These are phyloP conservation scores for Dysidea cf. avara DNA, from an alignment of 37 sponge, comb jelly and placozoan genomes.

Conservation along the genomic window DNA sequence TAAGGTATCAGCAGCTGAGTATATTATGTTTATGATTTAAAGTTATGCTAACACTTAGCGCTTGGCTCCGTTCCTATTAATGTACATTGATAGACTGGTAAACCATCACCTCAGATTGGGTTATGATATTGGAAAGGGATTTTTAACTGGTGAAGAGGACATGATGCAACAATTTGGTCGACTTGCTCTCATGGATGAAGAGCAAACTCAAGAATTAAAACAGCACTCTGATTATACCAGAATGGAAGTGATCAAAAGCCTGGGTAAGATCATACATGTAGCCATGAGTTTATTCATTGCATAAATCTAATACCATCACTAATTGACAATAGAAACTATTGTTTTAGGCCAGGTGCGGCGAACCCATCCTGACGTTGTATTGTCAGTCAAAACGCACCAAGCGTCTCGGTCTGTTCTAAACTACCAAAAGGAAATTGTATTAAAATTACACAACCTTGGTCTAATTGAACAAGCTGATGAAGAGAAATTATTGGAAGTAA, in stretches of 20 bases:
- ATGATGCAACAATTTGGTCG: conserved; percentile 74
- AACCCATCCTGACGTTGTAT: conserved; percentile 73
- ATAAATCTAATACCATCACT: too few species aligned
- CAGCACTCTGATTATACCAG: conserved; percentile 30
- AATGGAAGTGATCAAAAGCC: conserved; percentile 63
- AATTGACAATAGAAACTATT: too few species aligned
- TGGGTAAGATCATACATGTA: conserved; percentile 33
- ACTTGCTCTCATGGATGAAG: conserved; percentile 53
- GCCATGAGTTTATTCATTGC: too few species aligned
- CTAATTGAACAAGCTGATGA: conserved; percentile 77
- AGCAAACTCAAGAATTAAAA: conserved; percentile 37
- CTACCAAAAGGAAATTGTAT: conserved; percentile 66
- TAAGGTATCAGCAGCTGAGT: conserved; percentile 21
- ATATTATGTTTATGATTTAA: background rate
- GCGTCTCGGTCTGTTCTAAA: conserved; percentile 82
- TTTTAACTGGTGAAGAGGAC: conserved; percentile 84
- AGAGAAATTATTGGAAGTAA: conserved; percentile 50
- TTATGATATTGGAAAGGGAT: conserved; percentile 90
- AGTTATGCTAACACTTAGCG: conserved; percentile 30
- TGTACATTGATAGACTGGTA: conserved; percentile 54
- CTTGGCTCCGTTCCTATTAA: conserved; percentile 49
- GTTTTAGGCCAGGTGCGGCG: conserved; percentile 70
- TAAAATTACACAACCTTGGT: conserved; percentile 53
- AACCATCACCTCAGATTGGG: conserved; percentile 68
- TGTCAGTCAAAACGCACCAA: conserved; percentile 85